Base-by-base conservation (phyloP, 2,797 vertebrate species). In the Phataginus tricuspis region DNA sequence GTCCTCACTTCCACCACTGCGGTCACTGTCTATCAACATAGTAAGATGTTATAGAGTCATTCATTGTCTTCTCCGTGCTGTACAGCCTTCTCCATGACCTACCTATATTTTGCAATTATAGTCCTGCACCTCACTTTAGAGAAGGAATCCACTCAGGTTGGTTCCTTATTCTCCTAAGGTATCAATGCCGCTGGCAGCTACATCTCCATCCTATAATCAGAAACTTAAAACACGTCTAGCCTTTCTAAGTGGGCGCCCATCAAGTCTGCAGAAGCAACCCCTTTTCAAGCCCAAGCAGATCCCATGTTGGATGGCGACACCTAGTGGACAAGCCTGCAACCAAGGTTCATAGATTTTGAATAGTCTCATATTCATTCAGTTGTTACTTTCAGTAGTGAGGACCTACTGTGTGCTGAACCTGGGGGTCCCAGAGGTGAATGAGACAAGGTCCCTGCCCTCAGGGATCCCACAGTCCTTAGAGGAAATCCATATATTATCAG, bases 291-390 rank as follows among this genome's bases (percentile, higher is more conserved):
- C 25, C 0, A 0, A 31, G 31, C 25, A 23, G 45, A 96, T 94
- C 55, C 23, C 59, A 1, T 72, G 91, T 91, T 82, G 69, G 45
- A 88, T 11, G 59, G 92, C 27, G 93, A 25, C 96, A 53, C 84
- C 84, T 95, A 90, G 51, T 93, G 97, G 77, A 42, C 34, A 49
- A 0, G 0, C 1, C 0, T 95, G 77, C 92, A 55, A 0, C 5
- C 23, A 15, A 34, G 7, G 10, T 57, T 90, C 55, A 0, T 11
- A 3, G 61, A 5, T 59, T 23, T 23, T 79, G 42, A 90, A 19
- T 23, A 14, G 39, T 78, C 77, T 49, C 15, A 11, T 0, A 10
- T 31, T 92, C 39, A 18, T 42, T 78, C 12, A 10, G 57, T 79
- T 16, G 4, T 78, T 37, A 2, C 16, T 10, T 5, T 59, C 4